Base-by-base conservation (phyloP, 1,140 invertebrate species). In the Ceratoteleas bidentatus region DNA sequence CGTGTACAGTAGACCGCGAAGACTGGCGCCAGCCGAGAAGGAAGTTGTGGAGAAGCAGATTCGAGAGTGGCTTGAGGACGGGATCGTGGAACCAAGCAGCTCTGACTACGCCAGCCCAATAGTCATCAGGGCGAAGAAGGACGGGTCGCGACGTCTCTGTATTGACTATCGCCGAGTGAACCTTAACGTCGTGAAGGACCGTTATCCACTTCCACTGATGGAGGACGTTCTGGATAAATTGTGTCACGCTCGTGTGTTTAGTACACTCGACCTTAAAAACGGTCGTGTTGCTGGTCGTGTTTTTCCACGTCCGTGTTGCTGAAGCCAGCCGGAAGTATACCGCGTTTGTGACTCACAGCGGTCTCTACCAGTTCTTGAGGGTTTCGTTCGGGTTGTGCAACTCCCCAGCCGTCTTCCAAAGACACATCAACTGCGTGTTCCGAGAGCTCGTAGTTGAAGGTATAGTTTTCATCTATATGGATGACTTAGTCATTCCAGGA, bases 11-110 rank as follows among this genome's bases (percentile, higher is more conserved):
- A 53, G 58, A 10, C 77, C 77, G 8, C 33, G 77, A 52, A 38
- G 64, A 6, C 24, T 81, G 2, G 52, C 64, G 0, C 76, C 77
- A 32, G 50, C 6, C 0, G 64, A 81, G 16, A 61, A 64, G n/a
- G 56, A 73, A 13, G 34, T 13, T 0, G 58, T 65, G 0, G 57
- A 73, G 9, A 2, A 40, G 0, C 60, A 65, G 24, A 36, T 74
- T 3, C 24, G 68, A 0, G 45, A 74, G 7, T 80, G 77, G 69
- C 13, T 58, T 2, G 14, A 13, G 0, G 13, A 54, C 0, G 69
- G 50, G 1, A 45, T 81, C 0, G 34, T 81, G 0, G 49, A 58
- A 34, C 32, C 15, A 16, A 54, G 57, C 5, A 7, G 14, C 0
- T 79, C 76, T 10, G 45, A 49, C n/a, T 49, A 49, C 14, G 14